Conservation (phyloP, 2,797 vertebrate genomes). For the Rhinophrynus dorsalis region DNA sequence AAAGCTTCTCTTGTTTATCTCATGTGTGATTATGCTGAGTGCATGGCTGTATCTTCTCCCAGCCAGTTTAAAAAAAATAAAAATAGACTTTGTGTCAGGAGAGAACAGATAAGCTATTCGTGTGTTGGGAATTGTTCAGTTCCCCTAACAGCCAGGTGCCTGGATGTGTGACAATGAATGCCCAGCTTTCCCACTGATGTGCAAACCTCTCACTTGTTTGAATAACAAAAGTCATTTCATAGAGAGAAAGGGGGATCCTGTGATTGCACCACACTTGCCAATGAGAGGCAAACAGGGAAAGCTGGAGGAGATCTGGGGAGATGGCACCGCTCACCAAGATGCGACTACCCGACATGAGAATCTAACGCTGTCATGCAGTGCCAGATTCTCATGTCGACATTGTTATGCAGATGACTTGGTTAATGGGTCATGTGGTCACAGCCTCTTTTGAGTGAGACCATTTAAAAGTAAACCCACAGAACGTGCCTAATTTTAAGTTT, state of each 20-base stretch:
- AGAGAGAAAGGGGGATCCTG: conserved; percentile 14
- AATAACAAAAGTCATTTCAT: conserved; percentile 22
- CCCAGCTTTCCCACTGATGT: conserved; percentile 48
- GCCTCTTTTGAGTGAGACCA: too few species aligned
- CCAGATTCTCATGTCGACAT: too few species aligned
- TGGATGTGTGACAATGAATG: conserved; percentile 51
- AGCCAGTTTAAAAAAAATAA: conserved; percentile 63
- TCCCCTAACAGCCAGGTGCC: conserved; percentile 43
- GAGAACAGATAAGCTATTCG: conserved; percentile 63
- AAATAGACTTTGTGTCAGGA: conserved; percentile 67
- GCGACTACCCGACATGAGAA: too few species aligned
- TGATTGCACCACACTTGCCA: conserved; percentile 16
- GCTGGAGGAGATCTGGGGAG: too few species aligned
- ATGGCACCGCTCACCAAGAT: too few species aligned
- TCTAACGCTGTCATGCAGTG: too few species aligned
- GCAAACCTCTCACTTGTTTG: neutral
- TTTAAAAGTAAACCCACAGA: too few species aligned
- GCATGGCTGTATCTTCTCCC: neutral
- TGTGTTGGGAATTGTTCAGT: conserved; percentile 42
- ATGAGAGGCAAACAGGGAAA: conserved; percentile 82
- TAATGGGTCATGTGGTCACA: too few species aligned
- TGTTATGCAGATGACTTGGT: too few species aligned
- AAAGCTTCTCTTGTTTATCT: conserved; percentile 19
- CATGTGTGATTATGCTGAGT: conserved; percentile 11
- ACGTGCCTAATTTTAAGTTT: too few species aligned